Percentiles rank a stretch among this genome's conserved stretches.
Evolutionary conservation across 2,888 invertebrate species (phyloP).

Genomic region (Archips xylosteana): DNA sequence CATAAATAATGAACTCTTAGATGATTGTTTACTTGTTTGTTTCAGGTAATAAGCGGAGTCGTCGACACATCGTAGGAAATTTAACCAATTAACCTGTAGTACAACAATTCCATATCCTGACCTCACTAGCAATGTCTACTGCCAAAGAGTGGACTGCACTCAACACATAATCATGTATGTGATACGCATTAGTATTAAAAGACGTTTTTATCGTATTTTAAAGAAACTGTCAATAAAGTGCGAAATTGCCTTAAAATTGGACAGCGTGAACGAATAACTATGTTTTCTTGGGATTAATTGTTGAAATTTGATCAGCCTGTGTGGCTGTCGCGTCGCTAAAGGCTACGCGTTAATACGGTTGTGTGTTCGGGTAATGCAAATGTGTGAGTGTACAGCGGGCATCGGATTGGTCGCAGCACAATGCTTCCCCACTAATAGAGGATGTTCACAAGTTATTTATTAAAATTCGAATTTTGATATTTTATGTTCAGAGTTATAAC

Average conservation of each 20-base stretch:
- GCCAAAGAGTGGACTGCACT: constrained; percentile 50
- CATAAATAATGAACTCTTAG: constrained; percentile 2
- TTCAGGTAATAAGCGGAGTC: constrained; percentile 68
- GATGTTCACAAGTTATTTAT: constrained; percentile 23
- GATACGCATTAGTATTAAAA: constrained; percentile 46
- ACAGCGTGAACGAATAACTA: constrained; percentile 16
- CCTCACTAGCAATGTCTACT: constrained; percentile 57
- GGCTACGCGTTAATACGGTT: constrained; percentile 28
- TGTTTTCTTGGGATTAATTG: constrained; percentile 15
- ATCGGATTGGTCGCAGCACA: constrained; percentile 28
- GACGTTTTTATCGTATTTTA: constrained; percentile 35
- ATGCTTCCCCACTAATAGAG: constrained; percentile 22
- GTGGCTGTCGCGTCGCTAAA: constrained; percentile 16
- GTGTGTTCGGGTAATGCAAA: constrained; percentile 37
- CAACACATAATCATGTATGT: constrained; percentile 49
- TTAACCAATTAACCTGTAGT: constrained; percentile 68
- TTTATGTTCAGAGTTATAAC: constrained; percentile 18
- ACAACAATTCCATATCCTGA: constrained; percentile 78
- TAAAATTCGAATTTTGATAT: constrained; percentile 15
- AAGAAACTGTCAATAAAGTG: constrained; percentile 32
- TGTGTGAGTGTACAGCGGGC: constrained; percentile 36
- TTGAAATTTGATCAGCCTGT: constrained; percentile 33
- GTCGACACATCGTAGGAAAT: constrained; percentile 56
- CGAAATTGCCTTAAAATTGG: constrained; percentile 21
- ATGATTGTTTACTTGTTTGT: constrained; percentile 45